These are phyloP conservation scores for Oreonectes daqikongensis DNA, from an alignment of 2,797 vertebrate genomes.

Conservation along the genomic window DNA sequence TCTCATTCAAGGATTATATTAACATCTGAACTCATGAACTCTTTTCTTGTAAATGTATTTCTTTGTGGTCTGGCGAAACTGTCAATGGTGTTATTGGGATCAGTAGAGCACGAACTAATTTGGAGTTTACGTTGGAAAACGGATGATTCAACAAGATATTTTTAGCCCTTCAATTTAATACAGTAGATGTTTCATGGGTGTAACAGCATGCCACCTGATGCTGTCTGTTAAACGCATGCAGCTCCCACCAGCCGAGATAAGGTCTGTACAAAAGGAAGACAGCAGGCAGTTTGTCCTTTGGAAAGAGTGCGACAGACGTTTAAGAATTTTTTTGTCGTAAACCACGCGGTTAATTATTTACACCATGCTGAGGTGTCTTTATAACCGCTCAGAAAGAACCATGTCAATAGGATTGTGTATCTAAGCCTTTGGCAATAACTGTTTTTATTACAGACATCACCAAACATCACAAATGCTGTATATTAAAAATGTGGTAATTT, in stretches of 20 bases:
- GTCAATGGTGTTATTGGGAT: conserved; percentile 26
- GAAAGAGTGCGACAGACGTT: conserved; percentile 50
- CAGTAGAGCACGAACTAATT: conserved; percentile 44
- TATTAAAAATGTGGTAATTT: no score
- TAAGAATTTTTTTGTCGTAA: conserved; percentile 43
- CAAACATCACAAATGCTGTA: no score
- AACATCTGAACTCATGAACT: background rate
- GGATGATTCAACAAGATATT: conserved; percentile 28
- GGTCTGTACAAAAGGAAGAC: conserved; percentile 47
- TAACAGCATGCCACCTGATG: conserved; percentile 54
- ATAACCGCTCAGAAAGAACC: conserved; percentile 14
- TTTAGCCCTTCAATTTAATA: conserved; percentile 12
- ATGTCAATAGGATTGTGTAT: conserved; percentile 15
- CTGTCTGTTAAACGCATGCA: conserved; percentile 46
- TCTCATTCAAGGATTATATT: conserved; percentile 7
- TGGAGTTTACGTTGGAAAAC: conserved; percentile 39
- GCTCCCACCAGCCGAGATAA: conserved; percentile 40
- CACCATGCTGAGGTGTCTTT: conserved; percentile 36
- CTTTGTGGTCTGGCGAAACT: background rate
- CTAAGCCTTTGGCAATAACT: conserved; percentile 24
- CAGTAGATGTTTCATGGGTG: conserved; percentile 37
- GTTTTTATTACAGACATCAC: background rate
- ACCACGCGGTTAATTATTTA: conserved; percentile 56
- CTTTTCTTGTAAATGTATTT: conserved; percentile 39
- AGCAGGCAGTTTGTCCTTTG: conserved; percentile 54